Base-by-base conservation (phyloP, 2,113 vertebrate genomes). In the Barbus barbus region DNA sequence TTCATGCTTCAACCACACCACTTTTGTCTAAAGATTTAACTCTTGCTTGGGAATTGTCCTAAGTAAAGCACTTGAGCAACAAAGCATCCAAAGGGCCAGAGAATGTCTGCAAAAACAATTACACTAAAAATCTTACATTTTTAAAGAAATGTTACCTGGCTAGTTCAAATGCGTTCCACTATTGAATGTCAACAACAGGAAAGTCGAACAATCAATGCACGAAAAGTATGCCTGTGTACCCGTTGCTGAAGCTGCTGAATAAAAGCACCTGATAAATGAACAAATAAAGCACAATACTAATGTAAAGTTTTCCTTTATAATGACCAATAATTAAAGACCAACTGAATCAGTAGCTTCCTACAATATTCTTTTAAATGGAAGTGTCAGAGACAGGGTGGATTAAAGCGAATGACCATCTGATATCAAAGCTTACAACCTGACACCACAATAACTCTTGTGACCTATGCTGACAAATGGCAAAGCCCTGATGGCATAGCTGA, bases 371-470 rank as follows among this genome's bases (percentile, higher is more conserved):
- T 20, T 22, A 13, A 53, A 53, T 22, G n/a, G n/a, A 2, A 20
- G 26, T 53, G 3, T 33, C 26, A 18, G 4, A 13, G 28, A 31
- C 9, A 2, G 48, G 20, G 9, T 6, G 8, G 74, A 53, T 76
- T 76, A 53, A 53, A 76, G 26, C 5, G 14, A 76, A 31, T 33
- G 46, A 22, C 28, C 28, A 13, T 53, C 11, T 76, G 46, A 53
- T 76, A 76, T 76, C 28, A 76, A 76, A 76, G 48, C 24, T 33
- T 53, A 33, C 48, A 76, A 76, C 74, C 2, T 51, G 69, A 76
- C 44, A 58, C 28, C 75, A 77, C 51, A 77, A 77, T 58, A 56
- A 36, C 1, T 0, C 12, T n/a, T 58, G 31, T 58, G 51, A 58
- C 20, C 5, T 38, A 14, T 58, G 18, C 20, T 56, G 20, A 38